Percentiles rank a stretch among this genome's conserved stretches.
phyloP scores from a whole-genome alignment of 1,140 invertebrate genomes.

The Lepidotrigona ventralis region DNA sequence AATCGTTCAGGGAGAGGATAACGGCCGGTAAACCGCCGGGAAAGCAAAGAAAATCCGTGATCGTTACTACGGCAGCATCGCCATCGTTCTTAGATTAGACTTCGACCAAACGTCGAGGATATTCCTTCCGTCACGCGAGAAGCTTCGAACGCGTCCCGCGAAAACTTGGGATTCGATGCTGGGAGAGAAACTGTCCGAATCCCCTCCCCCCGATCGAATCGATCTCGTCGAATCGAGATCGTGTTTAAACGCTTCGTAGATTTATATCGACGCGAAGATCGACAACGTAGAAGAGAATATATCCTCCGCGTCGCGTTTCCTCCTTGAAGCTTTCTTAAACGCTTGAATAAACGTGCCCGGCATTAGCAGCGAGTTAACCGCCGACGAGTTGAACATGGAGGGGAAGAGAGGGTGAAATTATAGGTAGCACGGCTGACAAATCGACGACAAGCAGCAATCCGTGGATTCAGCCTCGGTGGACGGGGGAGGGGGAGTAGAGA shows the following conservation, averaged over 20 bases:
- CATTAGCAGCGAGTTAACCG: no score
- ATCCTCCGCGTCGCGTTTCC: no score
- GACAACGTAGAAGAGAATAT: neutral
- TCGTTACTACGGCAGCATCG: constrained; percentile 40
- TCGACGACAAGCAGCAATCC: constrained; percentile 47
- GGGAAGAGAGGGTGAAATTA: constrained; percentile 17
- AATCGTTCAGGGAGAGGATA: constrained; percentile 50
- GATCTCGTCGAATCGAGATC: neutral
- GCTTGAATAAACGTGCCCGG: neutral
- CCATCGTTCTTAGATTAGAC: constrained; percentile 61
- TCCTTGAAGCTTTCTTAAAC: neutral
- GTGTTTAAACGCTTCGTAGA: neutral
- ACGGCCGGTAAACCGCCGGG: constrained; percentile 42
- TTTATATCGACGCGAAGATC: neutral
- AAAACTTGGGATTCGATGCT: constrained; percentile 24
- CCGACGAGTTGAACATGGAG: neutral
- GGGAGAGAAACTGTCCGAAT: neutral
- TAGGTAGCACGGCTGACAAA: constrained; percentile 6
- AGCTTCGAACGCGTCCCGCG: neutral
- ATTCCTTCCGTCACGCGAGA: constrained; percentile 28
- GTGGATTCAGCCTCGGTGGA: neutral
- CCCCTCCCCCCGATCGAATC: neutral
- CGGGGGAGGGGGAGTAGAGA: no score
- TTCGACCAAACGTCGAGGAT: constrained; percentile 40
- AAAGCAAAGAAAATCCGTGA: constrained; percentile 56